Base-by-base conservation (phyloP, 2,888 invertebrate genomes). In the Hipparchia sbordonii region DNA sequence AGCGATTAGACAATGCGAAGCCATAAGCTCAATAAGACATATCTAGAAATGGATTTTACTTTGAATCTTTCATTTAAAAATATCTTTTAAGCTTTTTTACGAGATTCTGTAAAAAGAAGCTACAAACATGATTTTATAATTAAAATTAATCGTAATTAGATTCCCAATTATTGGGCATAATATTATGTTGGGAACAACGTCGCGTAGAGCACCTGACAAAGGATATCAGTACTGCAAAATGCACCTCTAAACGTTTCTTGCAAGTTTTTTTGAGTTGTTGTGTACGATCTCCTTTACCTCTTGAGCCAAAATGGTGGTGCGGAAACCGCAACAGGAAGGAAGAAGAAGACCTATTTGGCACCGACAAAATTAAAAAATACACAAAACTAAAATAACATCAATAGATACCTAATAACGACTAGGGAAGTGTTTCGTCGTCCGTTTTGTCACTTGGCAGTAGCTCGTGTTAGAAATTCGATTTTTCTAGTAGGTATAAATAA, bases 21-120 rank as follows among this genome's bases (percentile, higher is more conserved):
- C 78, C 80, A 23, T 75, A 78, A 81, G 79, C 79, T 82, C 85
- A 87, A 89, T 86, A 85, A 86, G 87, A 86, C 84, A 85, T 87
- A 82, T 23, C 23, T 23, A 23, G 23, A 23, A 82, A 82, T 76
- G 74, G 75, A 77, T 85, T 84, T 68, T 57, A 54, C 5, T 6
- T 67, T 70, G 71, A 72, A 73, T 72, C 63, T 69, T 67, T 65
- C 65, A 66, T 45, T 66, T 70, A 69, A 72, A 71, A 39, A 5
- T 39, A 39, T 39, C 39, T 39, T 39, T 59, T 51, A 10, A 70
- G 2, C 5, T 13, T 54, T 72, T 71, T 72, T 73, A 70, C 68
- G 33, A 73, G 51, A n/a, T 63, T 59, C 33, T 9, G 51, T 67
- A 66, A 67, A 67, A 70, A 68, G 52, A 66, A 12, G 63, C n/a